These are phyloP conservation scores for Sinocyclocheilus rhinocerous DNA, from an alignment of 2,113 vertebrate genomes.

Conservation along the genomic window DNA sequence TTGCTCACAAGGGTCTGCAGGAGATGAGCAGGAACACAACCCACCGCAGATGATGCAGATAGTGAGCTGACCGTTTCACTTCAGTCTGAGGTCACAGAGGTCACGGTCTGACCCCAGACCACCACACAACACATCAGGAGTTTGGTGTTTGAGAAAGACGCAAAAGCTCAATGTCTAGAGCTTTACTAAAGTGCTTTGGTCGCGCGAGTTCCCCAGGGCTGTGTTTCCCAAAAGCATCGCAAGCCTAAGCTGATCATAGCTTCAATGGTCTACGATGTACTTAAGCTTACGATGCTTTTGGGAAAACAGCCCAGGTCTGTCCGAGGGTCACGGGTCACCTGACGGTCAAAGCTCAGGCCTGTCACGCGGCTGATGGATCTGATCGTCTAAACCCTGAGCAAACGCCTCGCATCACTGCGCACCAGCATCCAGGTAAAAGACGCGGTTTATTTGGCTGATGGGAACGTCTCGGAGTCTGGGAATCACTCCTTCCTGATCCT, in stretches of 20 bases:
- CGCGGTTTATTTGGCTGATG: conserved; percentile 88
- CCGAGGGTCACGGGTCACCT: conserved; percentile 56
- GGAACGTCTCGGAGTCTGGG: conserved; percentile 85
- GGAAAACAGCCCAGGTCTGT: not conserved
- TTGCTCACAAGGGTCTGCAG: conserved; percentile 55
- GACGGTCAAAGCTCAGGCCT: conserved; percentile 61
- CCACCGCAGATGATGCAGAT: conserved; percentile 59
- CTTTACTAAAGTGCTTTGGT: not conserved
- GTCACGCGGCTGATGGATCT: conserved; percentile 63
- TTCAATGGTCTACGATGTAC: no score
- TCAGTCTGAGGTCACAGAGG: conserved; percentile 52
- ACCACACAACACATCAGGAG: not conserved
- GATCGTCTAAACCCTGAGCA: conserved; percentile 58
- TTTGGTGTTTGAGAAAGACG: not conserved
- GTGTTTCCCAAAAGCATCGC: no score
- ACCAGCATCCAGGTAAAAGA: conserved; percentile 32
- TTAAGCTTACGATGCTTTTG: no score
- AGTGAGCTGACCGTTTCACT: conserved; percentile 61
- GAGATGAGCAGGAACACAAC: not conserved
- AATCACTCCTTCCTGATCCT: conserved; percentile 77
- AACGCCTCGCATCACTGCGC: conserved; percentile 31
- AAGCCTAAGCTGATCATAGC: no score
- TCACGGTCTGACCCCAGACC: conserved; percentile 45
- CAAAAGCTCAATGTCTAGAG: not conserved
- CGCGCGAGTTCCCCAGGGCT: no score